Percentiles rank a stretch among this genome's conserved stretches.
phyloP scores from a whole-genome alignment of 1,140 invertebrate genomes.

The Eupristina koningsbergeri region DNA sequence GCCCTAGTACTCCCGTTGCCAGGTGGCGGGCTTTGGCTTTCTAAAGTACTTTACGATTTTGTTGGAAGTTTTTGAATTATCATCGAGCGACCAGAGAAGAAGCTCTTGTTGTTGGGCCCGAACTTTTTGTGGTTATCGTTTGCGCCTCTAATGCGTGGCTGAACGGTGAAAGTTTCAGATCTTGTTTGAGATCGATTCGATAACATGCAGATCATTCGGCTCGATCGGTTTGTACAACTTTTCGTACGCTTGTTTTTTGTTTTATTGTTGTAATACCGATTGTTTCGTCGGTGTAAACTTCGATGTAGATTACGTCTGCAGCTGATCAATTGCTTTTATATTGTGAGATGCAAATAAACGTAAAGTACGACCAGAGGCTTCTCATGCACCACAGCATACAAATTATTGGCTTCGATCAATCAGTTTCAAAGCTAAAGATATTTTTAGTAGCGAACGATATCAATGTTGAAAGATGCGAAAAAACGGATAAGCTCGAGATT shows the following conservation, averaged over 20 bases:
- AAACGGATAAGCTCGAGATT: too few relatives aligned
- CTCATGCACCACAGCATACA: neutral
- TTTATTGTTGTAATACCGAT: neutral
- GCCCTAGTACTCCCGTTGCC: neutral
- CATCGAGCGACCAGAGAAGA: neutral
- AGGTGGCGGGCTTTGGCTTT: neutral
- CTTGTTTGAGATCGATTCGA: neutral
- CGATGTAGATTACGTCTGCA: neutral
- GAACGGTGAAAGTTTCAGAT: constrained; percentile 1
- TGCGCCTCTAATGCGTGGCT: neutral
- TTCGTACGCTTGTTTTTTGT: neutral
- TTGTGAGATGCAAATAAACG: neutral
- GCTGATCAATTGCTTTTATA: neutral
- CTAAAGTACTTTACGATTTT: neutral
- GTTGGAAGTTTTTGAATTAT: neutral
- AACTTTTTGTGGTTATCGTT: neutral
- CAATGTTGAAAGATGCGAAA: neutral
- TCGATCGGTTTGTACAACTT: neutral
- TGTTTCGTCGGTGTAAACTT: neutral
- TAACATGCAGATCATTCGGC: neutral
- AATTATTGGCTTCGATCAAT: neutral
- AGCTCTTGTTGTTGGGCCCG: neutral
- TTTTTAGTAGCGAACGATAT: neutral
- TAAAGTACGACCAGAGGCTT: neutral
- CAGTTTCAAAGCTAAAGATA: neutral